phyloP scores from a whole-genome alignment of 2,113 vertebrate species.

The Hippocampus comes region DNA sequence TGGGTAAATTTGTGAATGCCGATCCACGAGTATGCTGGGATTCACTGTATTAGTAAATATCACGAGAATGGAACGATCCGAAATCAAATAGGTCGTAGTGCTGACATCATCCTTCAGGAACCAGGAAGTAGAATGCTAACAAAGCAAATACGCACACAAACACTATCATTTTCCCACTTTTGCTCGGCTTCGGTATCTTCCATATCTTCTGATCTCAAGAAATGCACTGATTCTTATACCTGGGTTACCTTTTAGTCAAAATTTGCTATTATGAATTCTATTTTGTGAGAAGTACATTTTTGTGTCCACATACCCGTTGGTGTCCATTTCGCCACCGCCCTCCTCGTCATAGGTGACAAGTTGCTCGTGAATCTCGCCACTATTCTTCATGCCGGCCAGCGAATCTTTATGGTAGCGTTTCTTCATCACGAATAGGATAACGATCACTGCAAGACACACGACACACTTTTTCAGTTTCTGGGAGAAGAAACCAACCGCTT shows the following conservation, averaged over 20 bases:
- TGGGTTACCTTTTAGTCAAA: neutral
- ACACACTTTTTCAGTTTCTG: neutral
- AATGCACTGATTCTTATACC: neutral
- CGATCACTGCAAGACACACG: slow-evolving; percentile 74
- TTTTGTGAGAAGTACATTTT: neutral
- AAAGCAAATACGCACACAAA: too few species aligned
- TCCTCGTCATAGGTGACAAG: slow-evolving; percentile 94
- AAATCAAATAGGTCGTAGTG: too few species aligned
- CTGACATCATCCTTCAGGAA: too few species aligned
- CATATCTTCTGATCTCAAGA: neutral
- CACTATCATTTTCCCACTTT: too few species aligned
- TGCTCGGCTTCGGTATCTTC: too few species aligned
- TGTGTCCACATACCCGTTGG: slow-evolving; percentile 70
- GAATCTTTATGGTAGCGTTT: slow-evolving; percentile 83
- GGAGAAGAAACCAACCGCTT: neutral
- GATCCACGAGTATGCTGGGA: too few species aligned
- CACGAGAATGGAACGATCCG: too few species aligned
- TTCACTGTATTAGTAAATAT: too few species aligned
- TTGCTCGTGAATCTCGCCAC: slow-evolving; percentile 92
- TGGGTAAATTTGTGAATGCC: too few species aligned
- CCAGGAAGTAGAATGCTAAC: too few species aligned
- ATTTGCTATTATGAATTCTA: neutral
- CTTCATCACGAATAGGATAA: slow-evolving; percentile 81
- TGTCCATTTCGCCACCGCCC: slow-evolving; percentile 98
- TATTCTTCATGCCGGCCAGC: slow-evolving; percentile 73